Evolutionary conservation across 1,140 invertebrate genomes (phyloP).

Genomic region (Drosophila busckii): DNA sequence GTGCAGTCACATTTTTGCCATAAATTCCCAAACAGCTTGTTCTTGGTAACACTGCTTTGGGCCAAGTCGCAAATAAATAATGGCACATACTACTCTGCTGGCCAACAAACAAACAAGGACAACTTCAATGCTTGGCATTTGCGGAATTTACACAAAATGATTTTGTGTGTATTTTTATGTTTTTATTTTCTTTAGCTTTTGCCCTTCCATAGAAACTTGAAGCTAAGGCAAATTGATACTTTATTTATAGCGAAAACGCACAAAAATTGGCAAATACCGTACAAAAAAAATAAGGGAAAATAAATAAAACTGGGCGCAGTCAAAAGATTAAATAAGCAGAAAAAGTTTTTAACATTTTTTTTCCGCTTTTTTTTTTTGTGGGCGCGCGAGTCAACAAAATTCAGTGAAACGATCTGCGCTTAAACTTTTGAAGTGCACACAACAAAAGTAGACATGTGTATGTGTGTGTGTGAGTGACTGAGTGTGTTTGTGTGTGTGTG

Average conservation of each 20-base stretch:
- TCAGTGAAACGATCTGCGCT: constrained; percentile 12
- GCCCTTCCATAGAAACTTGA: constrained; percentile 59
- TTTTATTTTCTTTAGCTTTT: constrained; percentile 21
- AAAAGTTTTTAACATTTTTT: constrained; percentile 5
- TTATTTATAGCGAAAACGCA: constrained; percentile 55
- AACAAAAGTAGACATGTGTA: constrained; percentile 17
- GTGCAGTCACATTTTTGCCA: no score
- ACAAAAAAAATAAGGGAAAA: no score
- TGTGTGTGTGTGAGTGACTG: background rate
- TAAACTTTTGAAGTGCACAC: constrained; percentile 11
- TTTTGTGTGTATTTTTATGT: constrained; percentile 27
- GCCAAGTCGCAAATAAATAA: constrained; percentile 40
- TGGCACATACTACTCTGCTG: constrained; percentile 5
- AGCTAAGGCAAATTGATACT: constrained; percentile 37
- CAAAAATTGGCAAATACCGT: constrained; percentile 44
- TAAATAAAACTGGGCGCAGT: constrained; percentile 27
- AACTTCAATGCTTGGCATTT: constrained; percentile 10
- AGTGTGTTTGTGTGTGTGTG: constrained; percentile 11
- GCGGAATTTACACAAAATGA: constrained; percentile 27
- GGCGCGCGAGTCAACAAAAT: constrained; percentile 31
- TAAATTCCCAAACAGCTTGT: constrained; percentile 24
- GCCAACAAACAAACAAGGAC: background rate
- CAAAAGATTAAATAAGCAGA: constrained; percentile 37
- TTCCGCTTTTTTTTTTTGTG: constrained; percentile 9
- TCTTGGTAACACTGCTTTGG: constrained; percentile 28